A percentile compares a stretch with the other conserved stretches of the same genome.
These are phyloP conservation scores for Drosophila nr. fundita DNA, from an alignment of 2,888 invertebrate species.

Conservation along the genomic window DNA sequence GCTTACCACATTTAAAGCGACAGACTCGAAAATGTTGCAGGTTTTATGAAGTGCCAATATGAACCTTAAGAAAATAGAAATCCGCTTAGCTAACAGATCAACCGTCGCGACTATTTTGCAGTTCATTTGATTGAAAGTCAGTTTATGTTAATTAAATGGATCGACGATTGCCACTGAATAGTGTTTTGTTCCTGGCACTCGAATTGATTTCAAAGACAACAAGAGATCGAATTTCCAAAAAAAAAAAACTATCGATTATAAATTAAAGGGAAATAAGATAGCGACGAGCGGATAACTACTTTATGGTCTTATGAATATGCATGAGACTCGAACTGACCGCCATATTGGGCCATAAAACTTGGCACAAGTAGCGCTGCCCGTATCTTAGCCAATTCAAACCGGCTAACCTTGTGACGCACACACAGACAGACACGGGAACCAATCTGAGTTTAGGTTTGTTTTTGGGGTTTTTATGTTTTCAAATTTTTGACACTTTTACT, in stretches of 20 bases:
- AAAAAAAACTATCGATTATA: slow-evolving; percentile 45
- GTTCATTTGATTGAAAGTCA: slow-evolving; percentile 47
- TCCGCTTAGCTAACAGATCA: slow-evolving; percentile 43
- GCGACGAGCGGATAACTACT: slow-evolving; percentile 26
- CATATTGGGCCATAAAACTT: slow-evolving; percentile 65
- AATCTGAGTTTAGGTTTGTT: slow-evolving; percentile 19
- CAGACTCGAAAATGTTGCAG: slow-evolving; percentile 18
- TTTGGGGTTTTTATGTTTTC: slow-evolving; percentile 32
- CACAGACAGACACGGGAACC: slow-evolving; percentile 55
- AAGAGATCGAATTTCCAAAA: slow-evolving; percentile 30
- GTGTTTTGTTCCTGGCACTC: slow-evolving; percentile 9
- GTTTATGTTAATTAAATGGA: slow-evolving; percentile 46
- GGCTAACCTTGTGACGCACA: slow-evolving; percentile 66
- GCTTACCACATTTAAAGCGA: slow-evolving; percentile 7
- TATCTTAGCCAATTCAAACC: slow-evolving; percentile 37
- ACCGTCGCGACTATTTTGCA: slow-evolving; percentile 36
- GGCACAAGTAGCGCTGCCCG: slow-evolving; percentile 32
- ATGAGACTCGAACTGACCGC: slow-evolving; percentile 44
- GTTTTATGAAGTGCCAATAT: slow-evolving; percentile 27
- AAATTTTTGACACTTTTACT: slow-evolving; percentile 67
- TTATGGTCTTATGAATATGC: slow-evolving; percentile 67
- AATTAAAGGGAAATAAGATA: slow-evolving; percentile 48
- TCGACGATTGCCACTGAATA: slow-evolving; percentile 33
- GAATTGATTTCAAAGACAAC: slow-evolving; percentile 45
- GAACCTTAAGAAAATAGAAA: slow-evolving; percentile 25